These are phyloP conservation scores for Arrhopalites spinosus DNA, from an alignment of 2,888 invertebrate genomes.

Conservation along the genomic window DNA sequence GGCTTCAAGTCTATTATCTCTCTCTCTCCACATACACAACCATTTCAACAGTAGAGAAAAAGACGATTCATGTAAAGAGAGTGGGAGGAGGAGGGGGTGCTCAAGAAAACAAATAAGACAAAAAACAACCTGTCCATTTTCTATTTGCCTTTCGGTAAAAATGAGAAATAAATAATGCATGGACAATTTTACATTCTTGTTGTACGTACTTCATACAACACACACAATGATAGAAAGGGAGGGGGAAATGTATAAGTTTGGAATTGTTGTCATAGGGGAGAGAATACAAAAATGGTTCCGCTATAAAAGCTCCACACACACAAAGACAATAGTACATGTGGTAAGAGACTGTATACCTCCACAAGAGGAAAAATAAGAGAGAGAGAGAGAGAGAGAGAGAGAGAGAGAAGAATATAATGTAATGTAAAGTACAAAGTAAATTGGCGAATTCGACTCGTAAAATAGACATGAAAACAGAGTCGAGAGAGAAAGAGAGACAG, in stretches of 20 bases:
- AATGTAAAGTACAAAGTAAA: background rate
- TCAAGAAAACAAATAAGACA: background rate
- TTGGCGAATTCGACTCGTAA: background rate
- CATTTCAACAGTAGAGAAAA: no score
- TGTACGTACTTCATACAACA: background rate
- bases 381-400: constrained; percentile 11
- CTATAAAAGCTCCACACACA: no score
- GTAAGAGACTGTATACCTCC: no score
- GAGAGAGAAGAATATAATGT: background rate
- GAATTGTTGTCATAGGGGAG: background rate
- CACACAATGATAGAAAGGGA: background rate
- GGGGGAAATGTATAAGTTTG: background rate
- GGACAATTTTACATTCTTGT: constrained; percentile 6
- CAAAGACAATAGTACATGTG: no score
- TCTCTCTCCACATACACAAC: no score
- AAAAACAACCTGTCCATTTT: background rate
- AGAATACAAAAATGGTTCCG: no score
- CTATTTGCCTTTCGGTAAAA: background rate
- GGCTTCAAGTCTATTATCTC: no score
- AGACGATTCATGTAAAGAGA: no score
- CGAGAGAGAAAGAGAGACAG: background rate
- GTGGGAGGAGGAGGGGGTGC: no score
- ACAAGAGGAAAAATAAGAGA: background rate
- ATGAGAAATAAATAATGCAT: constrained; percentile 18
- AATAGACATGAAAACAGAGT: background rate